Evolutionary conservation across 92 coral and sea anemone species (phyloP).

Genomic region (Pocillopora meandrina): DNA sequence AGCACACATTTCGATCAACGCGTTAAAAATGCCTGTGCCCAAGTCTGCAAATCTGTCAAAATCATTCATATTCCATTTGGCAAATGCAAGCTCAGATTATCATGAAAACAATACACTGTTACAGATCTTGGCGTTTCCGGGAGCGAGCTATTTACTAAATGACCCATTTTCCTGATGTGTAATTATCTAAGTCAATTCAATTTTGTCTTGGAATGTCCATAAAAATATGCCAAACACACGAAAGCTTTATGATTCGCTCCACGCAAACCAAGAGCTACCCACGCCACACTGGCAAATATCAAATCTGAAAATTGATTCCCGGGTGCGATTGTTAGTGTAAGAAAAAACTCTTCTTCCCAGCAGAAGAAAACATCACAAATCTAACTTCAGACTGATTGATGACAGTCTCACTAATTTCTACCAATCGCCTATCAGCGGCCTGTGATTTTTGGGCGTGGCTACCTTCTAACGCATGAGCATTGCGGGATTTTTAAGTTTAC

Average conservation of each 20-base stretch:
- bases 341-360: slow-evolving; percentile 25
- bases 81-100: slow-evolving; percentile 13
- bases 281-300: not conserved
- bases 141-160: slow-evolving; percentile 54
- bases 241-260: slow-evolving; percentile 6
- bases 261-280: too few species aligned
- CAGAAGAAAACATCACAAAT: slow-evolving; percentile 61
- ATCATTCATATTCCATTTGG: slow-evolving; percentile 24
- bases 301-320: slow-evolving; percentile 14
- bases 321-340: slow-evolving; percentile 7
- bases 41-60: not conserved
- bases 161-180: slow-evolving; percentile 66
- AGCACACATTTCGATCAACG: slow-evolving; percentile 1
- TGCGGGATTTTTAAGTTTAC: slow-evolving; percentile 40
- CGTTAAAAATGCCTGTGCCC: not conserved
- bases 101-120: slow-evolving; percentile 34
- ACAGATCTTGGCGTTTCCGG: slow-evolving; percentile 63
- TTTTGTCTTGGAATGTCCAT: slow-evolving; percentile 62
- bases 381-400: slow-evolving; percentile 73
- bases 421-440: slow-evolving; percentile 59
- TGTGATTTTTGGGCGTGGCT: slow-evolving; percentile 63
- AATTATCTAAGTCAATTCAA: slow-evolving; percentile 61
- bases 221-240: slow-evolving; percentile 45
- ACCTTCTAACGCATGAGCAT: slow-evolving; percentile 42
- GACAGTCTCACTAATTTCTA: slow-evolving; percentile 33